A percentile compares a stretch with the other conserved stretches of the same genome.
Conservation (phyloP, 2,888 invertebrate genomes). For the Trissolcus brochymenae region DNA sequence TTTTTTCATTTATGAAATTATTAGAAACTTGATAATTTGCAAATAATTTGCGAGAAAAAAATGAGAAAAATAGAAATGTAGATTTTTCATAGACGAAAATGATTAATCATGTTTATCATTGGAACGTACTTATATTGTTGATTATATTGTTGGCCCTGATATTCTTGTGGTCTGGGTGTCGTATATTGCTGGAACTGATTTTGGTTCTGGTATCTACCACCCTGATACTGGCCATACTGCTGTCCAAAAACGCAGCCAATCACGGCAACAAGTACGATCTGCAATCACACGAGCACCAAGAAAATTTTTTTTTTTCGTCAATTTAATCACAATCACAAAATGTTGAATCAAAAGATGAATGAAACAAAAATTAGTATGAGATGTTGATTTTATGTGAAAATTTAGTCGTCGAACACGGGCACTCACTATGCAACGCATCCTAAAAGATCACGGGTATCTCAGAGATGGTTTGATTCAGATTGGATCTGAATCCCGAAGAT, state of each 20-base stretch:
- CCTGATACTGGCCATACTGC: conserved; percentile 57
- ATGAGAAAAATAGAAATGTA: neutral
- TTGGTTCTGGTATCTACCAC: conserved; percentile 62
- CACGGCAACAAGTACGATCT: conserved; percentile 67
- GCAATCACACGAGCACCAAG: conserved; percentile 60
- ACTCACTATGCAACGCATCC: conserved; percentile 73
- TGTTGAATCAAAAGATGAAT: conserved; percentile 10
- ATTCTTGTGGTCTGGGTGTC: conserved; percentile 61
- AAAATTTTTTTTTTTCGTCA: conserved; percentile 9
- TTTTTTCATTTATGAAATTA: neutral
- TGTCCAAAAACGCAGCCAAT: conserved; percentile 68
- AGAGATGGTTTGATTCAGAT: conserved; percentile 69
- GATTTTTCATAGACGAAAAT: neutral
- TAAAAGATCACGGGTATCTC: conserved; percentile 60
- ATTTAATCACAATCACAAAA: conserved; percentile 23
- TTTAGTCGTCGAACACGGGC: conserved; percentile 47
- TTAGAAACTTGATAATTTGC: neutral
- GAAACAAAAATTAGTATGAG: neutral
- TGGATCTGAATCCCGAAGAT: conserved; percentile 69
- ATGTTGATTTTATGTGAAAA: neutral
- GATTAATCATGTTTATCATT: neutral
- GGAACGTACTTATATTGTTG: conserved; percentile 63
- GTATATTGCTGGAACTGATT: conserved; percentile 64
- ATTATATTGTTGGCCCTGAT: conserved; percentile 56
- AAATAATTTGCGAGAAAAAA: neutral